Percentiles rank a stretch among this genome's conserved stretches.
Evolutionary conservation across 2,113 vertebrate species (phyloP).

Genomic region (Verasper variegatus): DNA sequence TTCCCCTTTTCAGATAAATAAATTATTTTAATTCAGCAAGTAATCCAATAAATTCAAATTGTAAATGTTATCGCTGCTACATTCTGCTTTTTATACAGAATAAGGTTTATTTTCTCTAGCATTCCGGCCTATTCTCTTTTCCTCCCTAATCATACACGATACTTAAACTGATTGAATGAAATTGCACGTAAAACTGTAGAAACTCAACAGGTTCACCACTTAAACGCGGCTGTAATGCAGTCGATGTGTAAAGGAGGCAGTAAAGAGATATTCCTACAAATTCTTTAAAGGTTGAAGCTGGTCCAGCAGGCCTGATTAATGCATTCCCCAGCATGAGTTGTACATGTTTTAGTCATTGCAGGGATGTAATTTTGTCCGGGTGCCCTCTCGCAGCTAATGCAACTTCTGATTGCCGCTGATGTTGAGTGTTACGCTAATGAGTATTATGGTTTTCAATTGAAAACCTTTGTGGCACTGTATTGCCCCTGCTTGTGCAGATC

Average conservation of each 20-base stretch:
- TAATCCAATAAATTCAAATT: background rate
- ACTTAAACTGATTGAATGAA: slow-evolving; percentile 2
- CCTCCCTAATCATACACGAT: background rate
- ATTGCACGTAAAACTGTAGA: background rate
- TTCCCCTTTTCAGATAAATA: too few relatives aligned
- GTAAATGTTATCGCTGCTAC: background rate
- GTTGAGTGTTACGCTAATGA: slow-evolving; percentile 81
- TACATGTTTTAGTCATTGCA: slow-evolving; percentile 66
- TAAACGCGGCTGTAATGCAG: slow-evolving; percentile 4
- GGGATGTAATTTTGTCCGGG: slow-evolving; percentile 58
- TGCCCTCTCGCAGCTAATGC: slow-evolving; percentile 74
- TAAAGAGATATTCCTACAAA: background rate
- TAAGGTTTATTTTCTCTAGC: background rate
- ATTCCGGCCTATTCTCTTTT: slow-evolving; percentile 9
- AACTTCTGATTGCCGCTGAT: slow-evolving; percentile 79
- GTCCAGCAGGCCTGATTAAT: slow-evolving; percentile 46
- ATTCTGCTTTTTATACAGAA: background rate
- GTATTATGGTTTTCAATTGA: slow-evolving; percentile 83
- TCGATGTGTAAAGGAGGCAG: background rate
- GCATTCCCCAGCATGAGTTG: slow-evolving; percentile 54
- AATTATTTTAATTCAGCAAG: too few relatives aligned
- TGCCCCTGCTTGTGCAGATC: slow-evolving; percentile 77
- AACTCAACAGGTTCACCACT: background rate
- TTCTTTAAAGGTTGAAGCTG: slow-evolving; percentile 1
- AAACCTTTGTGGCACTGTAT: slow-evolving; percentile 78